Percentiles rank a stretch among this genome's conserved stretches.
These are phyloP conservation scores for Eurystomus glaucurus DNA, from an alignment of 2,797 vertebrate genomes.

Conservation along the genomic window DNA sequence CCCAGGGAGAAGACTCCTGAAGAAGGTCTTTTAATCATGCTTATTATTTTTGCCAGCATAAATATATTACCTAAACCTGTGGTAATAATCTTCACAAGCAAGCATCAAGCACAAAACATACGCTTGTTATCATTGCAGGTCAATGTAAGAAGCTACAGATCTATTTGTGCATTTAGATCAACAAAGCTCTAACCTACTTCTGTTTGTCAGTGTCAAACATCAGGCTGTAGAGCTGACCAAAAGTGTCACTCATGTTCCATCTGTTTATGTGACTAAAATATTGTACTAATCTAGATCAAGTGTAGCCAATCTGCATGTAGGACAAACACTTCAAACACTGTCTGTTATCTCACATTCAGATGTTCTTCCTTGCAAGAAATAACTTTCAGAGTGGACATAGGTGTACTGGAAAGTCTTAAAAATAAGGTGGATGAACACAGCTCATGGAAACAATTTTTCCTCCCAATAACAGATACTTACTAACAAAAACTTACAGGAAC, in stretches of 20 bases:
- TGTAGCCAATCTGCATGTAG: background rate
- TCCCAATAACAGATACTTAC: background rate
- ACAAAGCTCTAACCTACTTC: background rate
- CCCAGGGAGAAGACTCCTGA: background rate
- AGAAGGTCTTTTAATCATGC: constrained; percentile 27
- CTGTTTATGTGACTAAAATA: background rate
- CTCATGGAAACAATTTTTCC: background rate
- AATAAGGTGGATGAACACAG: background rate
- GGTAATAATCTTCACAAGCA: background rate
- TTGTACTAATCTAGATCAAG: rapidly evolving
- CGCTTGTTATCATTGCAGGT: background rate
- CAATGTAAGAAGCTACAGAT: background rate
- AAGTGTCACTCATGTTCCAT: background rate
- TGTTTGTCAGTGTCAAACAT: background rate
- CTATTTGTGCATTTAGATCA: background rate
- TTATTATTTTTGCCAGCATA: constrained; percentile 17
- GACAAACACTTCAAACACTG: background rate
- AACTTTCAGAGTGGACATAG: background rate
- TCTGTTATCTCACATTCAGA: background rate
- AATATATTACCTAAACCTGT: background rate
- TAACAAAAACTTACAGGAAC: background rate
- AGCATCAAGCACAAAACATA: background rate
- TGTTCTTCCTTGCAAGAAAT: background rate
- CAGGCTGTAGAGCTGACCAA: background rate
- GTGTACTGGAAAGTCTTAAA: background rate